A percentile compares a stretch with the other conserved stretches of the same genome.
These are phyloP conservation scores for Parnassius orleans DNA, from an alignment of 2,888 invertebrate genomes.

Conservation along the genomic window DNA sequence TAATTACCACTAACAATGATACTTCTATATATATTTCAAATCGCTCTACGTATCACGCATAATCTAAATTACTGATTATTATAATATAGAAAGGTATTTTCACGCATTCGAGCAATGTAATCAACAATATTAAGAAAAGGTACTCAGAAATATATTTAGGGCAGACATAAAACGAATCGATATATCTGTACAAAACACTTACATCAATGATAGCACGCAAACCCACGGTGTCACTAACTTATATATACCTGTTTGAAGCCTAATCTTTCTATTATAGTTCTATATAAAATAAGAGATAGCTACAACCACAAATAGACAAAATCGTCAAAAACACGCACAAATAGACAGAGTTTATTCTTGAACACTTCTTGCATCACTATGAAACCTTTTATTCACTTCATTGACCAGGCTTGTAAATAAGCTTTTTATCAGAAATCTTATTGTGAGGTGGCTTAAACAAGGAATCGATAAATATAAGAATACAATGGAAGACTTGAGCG, in stretches of 20 bases:
- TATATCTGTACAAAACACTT: conserved; percentile 34
- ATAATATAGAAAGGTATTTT: not conserved
- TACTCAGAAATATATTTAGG: conserved; percentile 27
- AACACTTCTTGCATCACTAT: conserved; percentile 54
- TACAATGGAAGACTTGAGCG: conserved; percentile 67
- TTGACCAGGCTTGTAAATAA: conserved; percentile 27
- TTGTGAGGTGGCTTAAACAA: conserved; percentile 23
- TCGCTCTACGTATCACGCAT: conserved; percentile 34
- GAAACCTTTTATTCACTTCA: conserved; percentile 30
- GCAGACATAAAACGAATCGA: conserved; percentile 38
- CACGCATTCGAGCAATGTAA: not conserved
- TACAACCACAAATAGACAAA: conserved; percentile 47
- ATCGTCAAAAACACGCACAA: conserved; percentile 47
- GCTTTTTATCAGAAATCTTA: conserved; percentile 31
- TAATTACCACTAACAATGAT: conserved; percentile 37
- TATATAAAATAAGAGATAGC: conserved; percentile 47
- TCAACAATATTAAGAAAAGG: conserved; percentile 1
- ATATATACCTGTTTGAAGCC: conserved; percentile 47
- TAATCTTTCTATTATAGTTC: conserved; percentile 43
- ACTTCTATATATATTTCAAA: conserved; percentile 44
- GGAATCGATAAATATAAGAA: conserved; percentile 44
- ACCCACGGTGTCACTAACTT: conserved; percentile 37
- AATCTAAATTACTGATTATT: conserved; percentile 3
- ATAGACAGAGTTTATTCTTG: conserved; percentile 46
- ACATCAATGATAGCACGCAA: conserved; percentile 52